Conservation (phyloP, 2,113 vertebrate genomes). For the Oreochromis aureus region DNA sequence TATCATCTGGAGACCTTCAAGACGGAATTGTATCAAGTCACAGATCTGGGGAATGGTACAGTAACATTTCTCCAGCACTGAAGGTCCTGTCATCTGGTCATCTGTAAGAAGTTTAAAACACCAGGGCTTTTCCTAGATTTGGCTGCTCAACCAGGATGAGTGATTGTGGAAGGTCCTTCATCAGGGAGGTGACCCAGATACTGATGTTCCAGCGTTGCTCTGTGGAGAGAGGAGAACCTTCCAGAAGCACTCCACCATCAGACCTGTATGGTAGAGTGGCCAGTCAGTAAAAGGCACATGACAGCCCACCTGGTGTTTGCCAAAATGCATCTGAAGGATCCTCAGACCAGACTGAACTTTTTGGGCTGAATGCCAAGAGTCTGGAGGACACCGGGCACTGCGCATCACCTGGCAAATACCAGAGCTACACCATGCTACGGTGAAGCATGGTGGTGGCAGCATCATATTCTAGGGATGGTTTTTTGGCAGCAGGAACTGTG, state of each 20-base stretch:
- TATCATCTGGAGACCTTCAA: neutral
- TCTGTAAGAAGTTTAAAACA: neutral
- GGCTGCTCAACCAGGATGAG: neutral
- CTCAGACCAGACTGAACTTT: too few relatives aligned
- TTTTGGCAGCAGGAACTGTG: neutral
- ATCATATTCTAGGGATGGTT: neutral
- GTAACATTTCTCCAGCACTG: neutral
- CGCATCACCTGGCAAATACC: neutral
- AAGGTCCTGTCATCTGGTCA: neutral
- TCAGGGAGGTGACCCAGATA: neutral
- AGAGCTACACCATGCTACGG: neutral
- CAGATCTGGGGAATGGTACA: neutral
- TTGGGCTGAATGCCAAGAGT: too few relatives aligned
- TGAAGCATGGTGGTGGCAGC: neutral
- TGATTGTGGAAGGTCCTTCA: neutral
- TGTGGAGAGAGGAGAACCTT: neutral
- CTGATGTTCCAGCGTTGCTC: neutral
- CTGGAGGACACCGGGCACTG: too few relatives aligned
- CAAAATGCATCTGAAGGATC: too few relatives aligned
- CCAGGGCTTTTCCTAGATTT: neutral
- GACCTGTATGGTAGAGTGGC: neutral
- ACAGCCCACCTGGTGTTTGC: too few relatives aligned
- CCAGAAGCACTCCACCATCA: neutral
- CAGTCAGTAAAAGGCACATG: neutral
- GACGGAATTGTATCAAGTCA: neutral